phyloP scores from a whole-genome alignment of 2,888 invertebrate species.

The Mesodorylaimus sp. region DNA sequence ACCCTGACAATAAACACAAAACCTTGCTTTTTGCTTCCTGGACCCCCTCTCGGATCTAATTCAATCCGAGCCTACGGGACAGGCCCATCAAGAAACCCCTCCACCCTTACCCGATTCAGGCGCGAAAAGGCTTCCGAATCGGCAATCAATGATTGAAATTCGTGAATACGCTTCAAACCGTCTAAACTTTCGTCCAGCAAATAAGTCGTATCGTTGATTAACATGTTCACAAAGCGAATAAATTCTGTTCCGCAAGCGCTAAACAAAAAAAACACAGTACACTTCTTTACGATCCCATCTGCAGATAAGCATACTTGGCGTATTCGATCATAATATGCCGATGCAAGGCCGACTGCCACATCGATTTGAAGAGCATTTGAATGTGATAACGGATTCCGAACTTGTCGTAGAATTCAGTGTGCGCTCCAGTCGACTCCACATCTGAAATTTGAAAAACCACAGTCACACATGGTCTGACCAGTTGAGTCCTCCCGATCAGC shows the following conservation, averaged over 20 bases:
- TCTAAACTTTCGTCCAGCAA: constrained; percentile 84
- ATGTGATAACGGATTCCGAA: constrained; percentile 96
- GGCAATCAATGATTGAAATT: constrained; percentile 63
- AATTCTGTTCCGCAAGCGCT: constrained; percentile 41
- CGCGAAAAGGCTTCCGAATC: constrained; percentile 49
- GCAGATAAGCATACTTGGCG: neutral
- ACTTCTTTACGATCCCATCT: neutral
- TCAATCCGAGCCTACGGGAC: too few species aligned
- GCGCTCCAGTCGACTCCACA: constrained; percentile 88
- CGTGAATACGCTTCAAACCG: constrained; percentile 51
- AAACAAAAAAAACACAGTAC: neutral
- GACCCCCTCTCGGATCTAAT: too few species aligned
- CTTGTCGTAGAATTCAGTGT: constrained; percentile 96
- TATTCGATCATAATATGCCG: constrained; percentile 52
- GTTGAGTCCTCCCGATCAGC: too few species aligned
- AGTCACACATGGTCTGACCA: too few species aligned
- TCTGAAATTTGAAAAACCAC: constrained; percentile 37
- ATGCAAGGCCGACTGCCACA: constrained; percentile 82
- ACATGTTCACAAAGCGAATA: constrained; percentile 75
- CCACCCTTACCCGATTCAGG: constrained; percentile 37
- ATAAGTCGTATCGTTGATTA: constrained; percentile 90
- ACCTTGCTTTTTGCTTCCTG: too few species aligned
- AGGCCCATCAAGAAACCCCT: too few species aligned
- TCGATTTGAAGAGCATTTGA: constrained; percentile 72
- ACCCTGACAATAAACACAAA: too few species aligned